phyloP scores from a whole-genome alignment of 2,113 vertebrate genomes.

The Microcebus lehilahytsara region DNA sequence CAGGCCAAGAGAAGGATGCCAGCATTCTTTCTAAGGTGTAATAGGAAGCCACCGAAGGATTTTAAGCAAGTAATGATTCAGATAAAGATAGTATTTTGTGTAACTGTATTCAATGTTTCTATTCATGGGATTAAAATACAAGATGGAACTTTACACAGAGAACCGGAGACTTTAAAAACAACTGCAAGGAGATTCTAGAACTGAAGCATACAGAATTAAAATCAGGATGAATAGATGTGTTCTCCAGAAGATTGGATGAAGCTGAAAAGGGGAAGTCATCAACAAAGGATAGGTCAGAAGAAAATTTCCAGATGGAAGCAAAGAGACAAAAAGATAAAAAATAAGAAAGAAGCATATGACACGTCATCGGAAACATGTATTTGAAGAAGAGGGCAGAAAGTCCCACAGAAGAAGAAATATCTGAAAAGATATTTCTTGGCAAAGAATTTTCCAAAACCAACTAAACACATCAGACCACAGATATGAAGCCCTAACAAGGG shows the following conservation, averaged over 20 bases:
- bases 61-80: not conserved
- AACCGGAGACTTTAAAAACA: not conserved
- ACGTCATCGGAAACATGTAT: not conserved
- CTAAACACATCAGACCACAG: not conserved
- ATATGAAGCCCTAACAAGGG: not conserved
- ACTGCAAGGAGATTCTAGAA: not conserved
- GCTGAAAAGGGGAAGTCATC: not conserved
- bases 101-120: not conserved
- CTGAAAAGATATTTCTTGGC: not conserved
- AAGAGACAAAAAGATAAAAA: not conserved
- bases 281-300: not conserved
- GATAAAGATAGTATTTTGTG: not conserved
- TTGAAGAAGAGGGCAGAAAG: not conserved
- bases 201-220: not conserved
- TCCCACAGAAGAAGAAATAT: not conserved
- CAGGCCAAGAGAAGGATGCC: not conserved
- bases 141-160: not conserved
- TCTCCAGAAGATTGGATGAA: not conserved
- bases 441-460: slow-evolving; percentile 3
- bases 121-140: not conserved
- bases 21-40: not conserved
- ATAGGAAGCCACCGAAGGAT: not conserved
- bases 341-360: not conserved
- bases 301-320: not conserved
- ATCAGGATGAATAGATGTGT: not conserved